These are phyloP conservation scores for Apodemus speciosus DNA, from an alignment of 2,113 vertebrate species.

Conservation along the genomic window DNA sequence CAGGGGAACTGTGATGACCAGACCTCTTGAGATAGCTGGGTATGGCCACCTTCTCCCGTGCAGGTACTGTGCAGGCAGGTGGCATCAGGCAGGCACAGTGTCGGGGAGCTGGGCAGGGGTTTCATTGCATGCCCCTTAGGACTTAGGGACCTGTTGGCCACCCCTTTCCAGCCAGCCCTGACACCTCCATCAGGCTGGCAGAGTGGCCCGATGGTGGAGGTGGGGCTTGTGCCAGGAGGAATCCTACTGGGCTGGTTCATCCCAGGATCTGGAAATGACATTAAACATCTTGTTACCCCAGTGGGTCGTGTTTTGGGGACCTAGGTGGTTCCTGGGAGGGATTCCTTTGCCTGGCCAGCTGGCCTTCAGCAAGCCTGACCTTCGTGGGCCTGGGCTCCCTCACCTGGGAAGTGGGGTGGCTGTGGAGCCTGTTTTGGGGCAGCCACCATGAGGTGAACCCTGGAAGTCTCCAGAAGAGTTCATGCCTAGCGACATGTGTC, in stretches of 20 bases:
- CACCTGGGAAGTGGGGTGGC: neutral
- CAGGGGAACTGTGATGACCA: neutral
- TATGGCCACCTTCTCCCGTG: neutral
- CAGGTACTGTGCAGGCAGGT: neutral
- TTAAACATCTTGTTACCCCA: neutral
- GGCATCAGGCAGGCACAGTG: neutral
- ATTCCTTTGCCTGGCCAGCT: neutral
- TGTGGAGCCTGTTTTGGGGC: neutral
- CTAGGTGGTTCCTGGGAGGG: neutral
- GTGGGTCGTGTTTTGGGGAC: neutral
- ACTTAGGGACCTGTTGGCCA: neutral
- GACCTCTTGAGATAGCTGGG: neutral
- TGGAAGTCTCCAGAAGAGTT: neutral
- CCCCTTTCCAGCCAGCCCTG: neutral
- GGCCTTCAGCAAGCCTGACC: neutral
- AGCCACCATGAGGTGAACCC: neutral
- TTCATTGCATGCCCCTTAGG: neutral
- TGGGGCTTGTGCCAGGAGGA: neutral
- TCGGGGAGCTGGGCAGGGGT: neutral
- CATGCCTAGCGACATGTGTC: fast-evolving
- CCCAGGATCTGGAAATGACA: neutral
- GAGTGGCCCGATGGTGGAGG: neutral
- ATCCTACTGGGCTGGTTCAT: neutral
- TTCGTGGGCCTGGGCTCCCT: neutral
- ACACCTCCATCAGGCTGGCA: neutral